Base-by-base conservation (phyloP, 2,888 invertebrate genomes). In the Silvanus unidentatus region DNA sequence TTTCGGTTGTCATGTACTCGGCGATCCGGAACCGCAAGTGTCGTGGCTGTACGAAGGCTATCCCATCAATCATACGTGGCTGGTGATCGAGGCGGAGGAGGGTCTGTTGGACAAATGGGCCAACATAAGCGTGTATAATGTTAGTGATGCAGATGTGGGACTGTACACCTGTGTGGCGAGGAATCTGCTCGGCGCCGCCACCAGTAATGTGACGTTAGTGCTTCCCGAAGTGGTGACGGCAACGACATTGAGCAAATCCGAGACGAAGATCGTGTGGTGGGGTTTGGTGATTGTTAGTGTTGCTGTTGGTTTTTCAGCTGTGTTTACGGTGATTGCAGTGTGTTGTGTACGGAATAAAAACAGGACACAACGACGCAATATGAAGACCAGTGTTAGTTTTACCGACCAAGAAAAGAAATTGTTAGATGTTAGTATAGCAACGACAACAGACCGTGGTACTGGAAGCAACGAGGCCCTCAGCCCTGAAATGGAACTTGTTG, bases 331-430 rank as follows among this genome's bases (percentile, higher is more conserved):
- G 43, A 78, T 86, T 2, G 73, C 74, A 10, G 68, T 77, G 47
- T 78, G 77, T 54, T 79, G 68, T 75, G 73, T 75, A 70, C 72
- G 75, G 1, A 71, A 75, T 11, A 72, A 77, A 2, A 74, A 76
- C 44, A 72, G 76, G 1, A 73, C 78, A 39, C 76, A 78, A 43
- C 78, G 79, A 60, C 81, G 85, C 52, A 86, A 86, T 34, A 77
- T 86, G 44, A 88, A 88, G 60, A 81, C 84, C 37, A 87, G 87
- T 68, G 80, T 86, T 1, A 89, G 88, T 65, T 88, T 88, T 64
- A 88, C 86, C 39, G 91, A 91, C 62, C 91, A 91, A 73, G 90
- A 91, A 64, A 90, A 91, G 70, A 88, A 89, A 63, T 74, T 91
- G 45, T 74, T 91, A 50, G 89, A 90, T 57, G 81, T 88, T 12